phyloP scores from a whole-genome alignment of 2,888 invertebrate species.

The Xanthia togata region DNA sequence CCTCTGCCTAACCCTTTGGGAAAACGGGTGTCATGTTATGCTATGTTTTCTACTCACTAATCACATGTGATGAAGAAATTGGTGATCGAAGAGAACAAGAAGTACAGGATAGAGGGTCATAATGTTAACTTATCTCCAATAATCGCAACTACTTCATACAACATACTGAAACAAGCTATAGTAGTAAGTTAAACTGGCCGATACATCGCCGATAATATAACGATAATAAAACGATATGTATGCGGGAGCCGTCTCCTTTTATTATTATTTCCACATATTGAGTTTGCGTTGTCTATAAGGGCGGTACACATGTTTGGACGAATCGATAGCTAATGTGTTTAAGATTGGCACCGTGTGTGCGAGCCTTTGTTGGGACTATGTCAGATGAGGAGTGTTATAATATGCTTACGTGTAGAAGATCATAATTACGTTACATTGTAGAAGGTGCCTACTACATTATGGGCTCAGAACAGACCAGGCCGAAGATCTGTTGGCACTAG shows the following conservation, averaged over 20 bases:
- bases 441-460: neutral
- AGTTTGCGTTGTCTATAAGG: constrained; percentile 84
- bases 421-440: neutral
- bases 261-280: constrained; percentile 90
- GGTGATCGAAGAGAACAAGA: neutral
- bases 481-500: neutral
- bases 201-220: constrained; percentile 77
- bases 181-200: constrained; percentile 64
- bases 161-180: constrained; percentile 41
- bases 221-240: constrained; percentile 86
- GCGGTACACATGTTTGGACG: constrained; percentile 59
- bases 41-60: neutral
- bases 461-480: neutral
- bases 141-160: constrained; percentile 20
- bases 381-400: neutral
- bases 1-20: neutral
- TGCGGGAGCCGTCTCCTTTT: constrained; percentile 84
- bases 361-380: constrained; percentile 19
- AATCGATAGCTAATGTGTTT: constrained; percentile 69
- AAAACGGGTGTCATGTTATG: too few relatives aligned
- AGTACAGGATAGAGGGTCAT: neutral
- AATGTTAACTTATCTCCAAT: constrained; percentile 2
- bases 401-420: neutral
- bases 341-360: constrained; percentile 61
- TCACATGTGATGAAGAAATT: neutral